A percentile compares a stretch with the other conserved stretches of the same genome.
Conservation (phyloP, 2,797 vertebrate species). For the Melanotaenia pygmaea region DNA sequence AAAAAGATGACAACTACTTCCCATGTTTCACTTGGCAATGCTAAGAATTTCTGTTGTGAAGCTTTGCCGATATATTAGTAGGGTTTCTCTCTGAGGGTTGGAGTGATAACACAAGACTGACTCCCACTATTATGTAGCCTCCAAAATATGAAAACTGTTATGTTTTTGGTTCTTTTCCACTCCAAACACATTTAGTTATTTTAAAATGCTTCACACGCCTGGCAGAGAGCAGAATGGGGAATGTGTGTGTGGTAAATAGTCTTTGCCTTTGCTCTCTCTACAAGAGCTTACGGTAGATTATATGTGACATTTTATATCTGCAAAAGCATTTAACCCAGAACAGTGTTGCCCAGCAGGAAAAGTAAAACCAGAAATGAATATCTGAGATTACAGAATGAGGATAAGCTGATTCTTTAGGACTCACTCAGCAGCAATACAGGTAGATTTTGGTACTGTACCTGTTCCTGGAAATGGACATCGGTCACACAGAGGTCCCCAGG, state of each 20-base stretch:
- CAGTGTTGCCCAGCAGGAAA: conserved; percentile 19
- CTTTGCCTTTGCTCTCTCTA: conserved; percentile 45
- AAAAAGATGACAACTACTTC: conserved; percentile 73
- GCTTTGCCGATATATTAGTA: conserved; percentile 67
- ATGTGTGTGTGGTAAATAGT: conserved; percentile 56
- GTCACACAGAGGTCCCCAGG: conserved; percentile 81
- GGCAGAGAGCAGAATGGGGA: conserved; percentile 52
- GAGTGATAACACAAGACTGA: conserved; percentile 75
- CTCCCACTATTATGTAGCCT: conserved; percentile 71
- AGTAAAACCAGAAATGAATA: conserved; percentile 31
- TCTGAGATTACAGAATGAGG: conserved; percentile 14
- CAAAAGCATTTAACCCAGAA: conserved; percentile 41
- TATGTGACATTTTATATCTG: conserved; percentile 49
- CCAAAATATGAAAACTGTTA: conserved; percentile 76
- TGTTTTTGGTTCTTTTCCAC: conserved; percentile 72
- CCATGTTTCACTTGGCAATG: conserved; percentile 79
- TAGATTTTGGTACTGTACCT: conserved; percentile 66
- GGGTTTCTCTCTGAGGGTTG: conserved; percentile 71
- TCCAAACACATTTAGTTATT: conserved; percentile 71
- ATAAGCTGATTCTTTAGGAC: conserved; percentile 9
- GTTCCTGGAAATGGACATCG: conserved; percentile 82
- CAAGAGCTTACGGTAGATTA: conserved; percentile 32
- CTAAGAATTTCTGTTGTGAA: conserved; percentile 70
- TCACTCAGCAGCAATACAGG: neutral
- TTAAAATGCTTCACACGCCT: conserved; percentile 63